A percentile compares a stretch with the other conserved stretches of the same genome.
phyloP scores from a whole-genome alignment of 2,888 invertebrate genomes.

The Pomacea canaliculata region DNA sequence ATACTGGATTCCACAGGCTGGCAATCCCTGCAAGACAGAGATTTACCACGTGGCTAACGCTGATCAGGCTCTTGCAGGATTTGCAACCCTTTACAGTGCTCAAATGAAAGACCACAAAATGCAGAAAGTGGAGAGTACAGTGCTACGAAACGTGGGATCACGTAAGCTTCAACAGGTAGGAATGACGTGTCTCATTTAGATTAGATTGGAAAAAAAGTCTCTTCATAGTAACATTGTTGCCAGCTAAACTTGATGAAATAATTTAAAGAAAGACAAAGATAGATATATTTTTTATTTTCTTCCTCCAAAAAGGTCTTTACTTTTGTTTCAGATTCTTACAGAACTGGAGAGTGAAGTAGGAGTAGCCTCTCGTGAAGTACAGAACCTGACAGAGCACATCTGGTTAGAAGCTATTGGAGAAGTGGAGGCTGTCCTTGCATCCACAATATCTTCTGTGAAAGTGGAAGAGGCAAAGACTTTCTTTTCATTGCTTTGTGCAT shows the following conservation, averaged over 20 bases:
- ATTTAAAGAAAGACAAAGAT: no score
- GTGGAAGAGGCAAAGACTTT: slow-evolving; percentile 54
- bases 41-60: slow-evolving; percentile 50
- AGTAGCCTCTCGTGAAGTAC: slow-evolving; percentile 35
- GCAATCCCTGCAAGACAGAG: slow-evolving; percentile 34
- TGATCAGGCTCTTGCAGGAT: slow-evolving; percentile 56
- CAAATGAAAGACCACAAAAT: slow-evolving; percentile 37
- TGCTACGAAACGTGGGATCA: slow-evolving; percentile 52
- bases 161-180: slow-evolving; percentile 52
- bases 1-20: slow-evolving; percentile 22
- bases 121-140: slow-evolving; percentile 34
- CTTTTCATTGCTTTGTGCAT: not conserved
- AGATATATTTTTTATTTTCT: not conserved
- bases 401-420: slow-evolving; percentile 65
- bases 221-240: no score
- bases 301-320: not conserved
- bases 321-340: slow-evolving; percentile 39
- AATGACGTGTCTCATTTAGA: no score
- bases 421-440: slow-evolving; percentile 47
- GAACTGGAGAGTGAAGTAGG: slow-evolving; percentile 36
- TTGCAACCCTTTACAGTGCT: slow-evolving; percentile 47
- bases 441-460: slow-evolving; percentile 47
- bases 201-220: no score
- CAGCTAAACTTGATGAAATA: no score
- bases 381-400: slow-evolving; percentile 56